Evolutionary conservation across 2,113 vertebrate species (phyloP).

Genomic region (Varanus salvator): DNA sequence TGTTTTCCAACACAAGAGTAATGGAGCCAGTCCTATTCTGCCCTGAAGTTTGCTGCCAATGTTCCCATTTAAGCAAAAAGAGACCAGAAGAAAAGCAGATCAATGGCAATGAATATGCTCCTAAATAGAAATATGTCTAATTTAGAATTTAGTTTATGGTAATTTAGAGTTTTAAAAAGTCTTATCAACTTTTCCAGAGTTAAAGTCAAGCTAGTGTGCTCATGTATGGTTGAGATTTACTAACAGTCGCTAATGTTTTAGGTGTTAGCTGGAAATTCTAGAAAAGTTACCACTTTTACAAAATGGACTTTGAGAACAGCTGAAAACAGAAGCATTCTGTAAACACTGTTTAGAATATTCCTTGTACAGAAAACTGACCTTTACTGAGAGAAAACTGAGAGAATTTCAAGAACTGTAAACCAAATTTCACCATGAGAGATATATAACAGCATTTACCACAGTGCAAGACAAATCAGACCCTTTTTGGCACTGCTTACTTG

Average conservation of each 20-base stretch:
- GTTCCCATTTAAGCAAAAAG: conserved; percentile 48
- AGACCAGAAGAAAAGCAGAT: conserved; percentile 40
- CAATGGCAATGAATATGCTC: conserved; percentile 41
- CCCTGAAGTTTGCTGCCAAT: conserved; percentile 55
- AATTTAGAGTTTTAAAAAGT: neutral
- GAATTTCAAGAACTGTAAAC: neutral
- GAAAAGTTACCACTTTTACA: neutral
- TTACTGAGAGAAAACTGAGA: neutral
- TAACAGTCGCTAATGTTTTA: neutral
- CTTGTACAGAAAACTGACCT: neutral
- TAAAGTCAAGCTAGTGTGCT: conserved; percentile 6
- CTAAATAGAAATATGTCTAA: neutral
- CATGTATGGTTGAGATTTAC: neutral
- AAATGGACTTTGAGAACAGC: neutral
- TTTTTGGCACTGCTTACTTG: neutral
- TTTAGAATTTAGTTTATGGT: too few species aligned
- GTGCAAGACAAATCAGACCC: neutral
- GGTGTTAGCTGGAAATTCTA: neutral
- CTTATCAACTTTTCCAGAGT: conserved; percentile 30
- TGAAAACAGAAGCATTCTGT: neutral
- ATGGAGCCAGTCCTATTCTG: conserved; percentile 45
- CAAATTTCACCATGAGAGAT: neutral
- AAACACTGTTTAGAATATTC: neutral
- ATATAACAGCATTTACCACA: conserved; percentile 25
- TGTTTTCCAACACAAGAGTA: conserved; percentile 33